A percentile compares a stretch with the other conserved stretches of the same genome.
phyloP scores from a whole-genome alignment of 1,140 invertebrate species.

The Carposina sasakii region DNA sequence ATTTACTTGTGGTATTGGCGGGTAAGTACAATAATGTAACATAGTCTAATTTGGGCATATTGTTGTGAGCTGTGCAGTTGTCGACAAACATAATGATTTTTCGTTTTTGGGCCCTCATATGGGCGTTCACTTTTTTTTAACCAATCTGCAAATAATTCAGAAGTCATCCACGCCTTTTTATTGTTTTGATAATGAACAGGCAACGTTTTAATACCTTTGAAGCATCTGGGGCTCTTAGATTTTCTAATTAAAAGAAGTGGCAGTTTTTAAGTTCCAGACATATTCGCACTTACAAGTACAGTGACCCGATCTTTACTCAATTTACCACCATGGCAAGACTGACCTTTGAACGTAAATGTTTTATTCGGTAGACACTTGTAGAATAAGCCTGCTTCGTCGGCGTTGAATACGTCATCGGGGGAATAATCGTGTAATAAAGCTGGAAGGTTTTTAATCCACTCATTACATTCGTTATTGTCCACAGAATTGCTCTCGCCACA shows the following conservation, averaged over 20 bases:
- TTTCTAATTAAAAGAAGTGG: conserved; percentile 1
- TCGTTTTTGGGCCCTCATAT: conserved; percentile 3
- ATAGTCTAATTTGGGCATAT: too few species aligned
- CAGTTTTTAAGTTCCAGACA: conserved; percentile 19
- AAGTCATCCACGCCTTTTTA: neutral
- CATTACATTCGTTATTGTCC: neutral
- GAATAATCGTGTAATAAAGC: conserved; percentile 1
- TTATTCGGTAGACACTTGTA: conserved; percentile 23
- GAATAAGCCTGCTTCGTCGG: conserved; percentile 21
- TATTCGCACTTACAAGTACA: conserved; percentile 15
- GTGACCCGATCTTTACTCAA: conserved; percentile 19
- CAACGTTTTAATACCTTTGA: neutral
- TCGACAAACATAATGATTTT: conserved; percentile 3
- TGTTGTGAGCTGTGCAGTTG: too few species aligned
- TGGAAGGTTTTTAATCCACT: conserved; percentile 2
- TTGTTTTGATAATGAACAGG: neutral
- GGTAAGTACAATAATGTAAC: conserved; percentile 63
- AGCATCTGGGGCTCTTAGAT: neutral
- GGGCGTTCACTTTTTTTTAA: conserved; percentile 4
- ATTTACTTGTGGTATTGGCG: conserved; percentile 60
- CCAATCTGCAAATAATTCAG: conserved; percentile 1
- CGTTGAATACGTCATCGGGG: neutral
- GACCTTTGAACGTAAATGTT: conserved; percentile 22
- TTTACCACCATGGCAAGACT: conserved; percentile 20
- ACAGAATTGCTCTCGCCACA: conserved; percentile 1